Evolutionary conservation across 2,797 vertebrate species (phyloP).

Genomic region (Neopelma chrysocephalum): DNA sequence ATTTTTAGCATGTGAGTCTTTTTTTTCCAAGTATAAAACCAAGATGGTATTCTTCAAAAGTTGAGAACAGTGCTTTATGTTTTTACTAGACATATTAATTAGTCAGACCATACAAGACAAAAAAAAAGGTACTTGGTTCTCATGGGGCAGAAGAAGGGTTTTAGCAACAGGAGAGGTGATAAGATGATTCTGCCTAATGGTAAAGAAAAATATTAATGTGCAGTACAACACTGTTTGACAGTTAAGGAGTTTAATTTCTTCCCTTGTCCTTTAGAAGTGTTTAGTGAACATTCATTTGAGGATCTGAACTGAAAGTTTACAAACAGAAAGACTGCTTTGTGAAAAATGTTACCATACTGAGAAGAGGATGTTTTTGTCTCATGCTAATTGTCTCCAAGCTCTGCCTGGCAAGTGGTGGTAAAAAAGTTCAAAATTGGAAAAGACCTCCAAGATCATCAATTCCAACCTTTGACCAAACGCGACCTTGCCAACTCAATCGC

Average conservation of each 20-base stretch:
- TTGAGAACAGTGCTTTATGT: background rate
- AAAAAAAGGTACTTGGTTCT: background rate
- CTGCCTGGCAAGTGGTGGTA: background rate
- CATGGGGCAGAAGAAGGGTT: background rate
- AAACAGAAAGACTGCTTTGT: background rate
- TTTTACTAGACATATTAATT: background rate
- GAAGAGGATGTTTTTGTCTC: background rate
- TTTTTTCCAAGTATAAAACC: background rate
- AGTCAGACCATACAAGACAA: background rate
- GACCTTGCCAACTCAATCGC: background rate
- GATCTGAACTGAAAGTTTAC: background rate
- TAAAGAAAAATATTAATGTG: background rate
- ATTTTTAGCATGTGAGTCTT: background rate
- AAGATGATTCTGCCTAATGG: background rate
- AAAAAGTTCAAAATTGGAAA: background rate
- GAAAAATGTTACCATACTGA: background rate
- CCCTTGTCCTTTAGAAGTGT: background rate
- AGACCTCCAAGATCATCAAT: background rate
- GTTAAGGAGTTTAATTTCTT: background rate
- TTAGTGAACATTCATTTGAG: background rate
- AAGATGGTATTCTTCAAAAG: background rate
- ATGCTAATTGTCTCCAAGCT: background rate
- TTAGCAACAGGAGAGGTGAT: background rate
- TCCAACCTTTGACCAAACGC: background rate
- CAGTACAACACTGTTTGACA: background rate